A percentile compares a stretch with the other conserved stretches of the same genome.
Evolutionary conservation across 2,113 vertebrate species (phyloP).

Genomic region (Narcine bancroftii): DNA sequence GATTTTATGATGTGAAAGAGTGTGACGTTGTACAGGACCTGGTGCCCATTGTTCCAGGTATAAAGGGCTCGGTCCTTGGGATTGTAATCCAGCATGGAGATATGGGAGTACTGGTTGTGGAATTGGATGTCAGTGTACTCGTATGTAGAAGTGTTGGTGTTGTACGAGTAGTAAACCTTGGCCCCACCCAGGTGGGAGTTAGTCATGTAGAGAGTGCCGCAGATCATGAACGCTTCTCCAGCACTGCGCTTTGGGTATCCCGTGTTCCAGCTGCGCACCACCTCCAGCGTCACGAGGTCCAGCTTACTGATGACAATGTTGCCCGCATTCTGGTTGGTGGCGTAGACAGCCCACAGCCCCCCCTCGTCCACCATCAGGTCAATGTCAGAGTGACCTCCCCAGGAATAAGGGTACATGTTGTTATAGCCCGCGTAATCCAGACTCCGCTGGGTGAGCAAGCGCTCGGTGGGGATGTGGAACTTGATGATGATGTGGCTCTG

Average conservation of each 20-base stretch:
- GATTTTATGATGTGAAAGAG: constrained; percentile 94
- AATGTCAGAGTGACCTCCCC: constrained; percentile 96
- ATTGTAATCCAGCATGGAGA: constrained; percentile 99
- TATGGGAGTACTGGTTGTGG: constrained; percentile 93
- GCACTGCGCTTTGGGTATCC: constrained; percentile 94
- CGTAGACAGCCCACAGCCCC: constrained; percentile 92
- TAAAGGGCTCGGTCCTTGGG: constrained; percentile 91
- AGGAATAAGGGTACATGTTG: constrained; percentile 95
- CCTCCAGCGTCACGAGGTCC: constrained; percentile 83
- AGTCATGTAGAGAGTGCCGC: constrained; percentile 92
- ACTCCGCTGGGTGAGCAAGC: constrained; percentile 84
- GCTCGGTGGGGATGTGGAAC: constrained; percentile 86
- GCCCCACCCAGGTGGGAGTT: constrained; percentile 92
- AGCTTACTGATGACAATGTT: constrained; percentile 95
- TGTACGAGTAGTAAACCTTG: constrained; percentile 94
- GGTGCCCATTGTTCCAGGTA: constrained; percentile 97
- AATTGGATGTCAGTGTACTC: constrained; percentile 97
- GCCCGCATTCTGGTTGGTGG: constrained; percentile 95
- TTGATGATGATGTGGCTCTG: constrained; percentile 96
- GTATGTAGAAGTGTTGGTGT: constrained; percentile 93
- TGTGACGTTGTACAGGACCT: constrained; percentile 94
- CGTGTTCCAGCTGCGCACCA: constrained; percentile 86
- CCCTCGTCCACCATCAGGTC: constrained; percentile 96
- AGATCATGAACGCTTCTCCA: constrained; percentile 96
- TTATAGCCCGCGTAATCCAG: constrained; percentile 91